Evolutionary conservation across 2,113 vertebrate genomes (phyloP).

Genomic region (Microcebus lehilahytsara): DNA sequence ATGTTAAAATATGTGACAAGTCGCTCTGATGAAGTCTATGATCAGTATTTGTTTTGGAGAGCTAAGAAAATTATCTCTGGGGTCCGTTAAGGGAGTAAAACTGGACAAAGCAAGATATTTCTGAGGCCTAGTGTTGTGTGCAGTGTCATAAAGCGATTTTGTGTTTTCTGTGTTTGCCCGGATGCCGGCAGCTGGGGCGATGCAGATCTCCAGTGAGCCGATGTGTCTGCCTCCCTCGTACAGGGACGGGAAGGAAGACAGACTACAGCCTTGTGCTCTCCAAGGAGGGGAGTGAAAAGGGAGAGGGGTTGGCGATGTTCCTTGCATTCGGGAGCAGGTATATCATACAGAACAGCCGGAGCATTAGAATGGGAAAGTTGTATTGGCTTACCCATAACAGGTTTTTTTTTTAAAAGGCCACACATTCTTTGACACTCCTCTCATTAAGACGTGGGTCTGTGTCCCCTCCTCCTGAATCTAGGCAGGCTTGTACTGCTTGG

Average conservation of each 20-base stretch:
- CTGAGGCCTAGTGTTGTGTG: not conserved
- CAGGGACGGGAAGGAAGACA: not conserved
- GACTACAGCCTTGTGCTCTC: not conserved
- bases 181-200: not conserved
- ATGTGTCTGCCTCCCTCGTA: not conserved
- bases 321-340: not conserved
- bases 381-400: not conserved
- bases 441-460: not conserved
- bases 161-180: not conserved
- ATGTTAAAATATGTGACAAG: not conserved
- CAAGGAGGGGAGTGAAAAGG: not conserved
- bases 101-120: not conserved
- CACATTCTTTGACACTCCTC: not conserved
- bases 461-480: not conserved
- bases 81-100: not conserved
- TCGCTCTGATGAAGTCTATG: not conserved
- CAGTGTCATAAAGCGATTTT: not conserved
- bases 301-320: too few relatives aligned
- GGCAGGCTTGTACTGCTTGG: not conserved
- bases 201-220: too few relatives aligned
- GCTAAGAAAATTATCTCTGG: not conserved
- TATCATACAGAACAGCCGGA: not conserved
- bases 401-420: not conserved
- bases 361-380: not conserved
- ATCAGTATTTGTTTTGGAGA: not conserved